Conservation (phyloP, 1,140 invertebrate genomes). For the Drosophila ananassae region DNA sequence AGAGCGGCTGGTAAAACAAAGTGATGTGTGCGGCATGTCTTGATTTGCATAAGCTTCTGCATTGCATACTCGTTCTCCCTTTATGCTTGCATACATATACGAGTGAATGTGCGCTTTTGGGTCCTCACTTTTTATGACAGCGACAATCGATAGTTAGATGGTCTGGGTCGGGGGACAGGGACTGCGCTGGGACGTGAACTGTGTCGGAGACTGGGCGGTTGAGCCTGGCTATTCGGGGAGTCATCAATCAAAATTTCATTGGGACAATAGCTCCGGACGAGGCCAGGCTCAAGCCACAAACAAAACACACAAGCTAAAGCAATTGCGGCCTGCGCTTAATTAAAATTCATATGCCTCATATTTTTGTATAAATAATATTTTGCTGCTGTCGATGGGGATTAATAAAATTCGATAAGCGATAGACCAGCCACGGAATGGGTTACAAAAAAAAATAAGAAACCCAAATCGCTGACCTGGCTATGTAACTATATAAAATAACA, state of each 20-base stretch:
- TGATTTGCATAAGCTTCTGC: conserved; percentile 76
- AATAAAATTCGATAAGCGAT: conserved; percentile 46
- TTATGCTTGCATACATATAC: conserved; percentile 18
- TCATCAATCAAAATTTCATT: conserved; percentile 79
- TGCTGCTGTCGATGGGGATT: conserved; percentile 37
- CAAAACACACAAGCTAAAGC: conserved; percentile 13
- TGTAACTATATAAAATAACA: conserved; percentile 12
- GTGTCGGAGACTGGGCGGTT: conserved; percentile 1
- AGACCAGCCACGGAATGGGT: neutral
- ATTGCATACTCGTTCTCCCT: conserved; percentile 38
- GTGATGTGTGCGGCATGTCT: conserved; percentile 77
- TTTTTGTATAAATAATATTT: conserved; percentile 58
- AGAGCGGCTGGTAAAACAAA: conserved; percentile 52
- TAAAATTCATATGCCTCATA: conserved; percentile 68
- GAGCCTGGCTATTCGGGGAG: conserved; percentile 45
- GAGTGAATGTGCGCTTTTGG: conserved; percentile 47
- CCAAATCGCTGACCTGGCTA: neutral
- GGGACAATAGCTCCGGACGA: conserved; percentile 55
- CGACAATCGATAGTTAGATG: conserved; percentile 72
- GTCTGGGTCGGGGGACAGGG: neutral
- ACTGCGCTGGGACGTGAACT: neutral
- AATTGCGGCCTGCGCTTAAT: conserved; percentile 57
- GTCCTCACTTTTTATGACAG: conserved; percentile 67
- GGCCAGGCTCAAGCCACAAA: conserved; percentile 7
- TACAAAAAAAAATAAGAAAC: neutral